Evolutionary conservation across 2,888 invertebrate species (phyloP), one percentile per base, ranked within the genome.

Genomic region (Romanomermis culicivorax): DNA sequence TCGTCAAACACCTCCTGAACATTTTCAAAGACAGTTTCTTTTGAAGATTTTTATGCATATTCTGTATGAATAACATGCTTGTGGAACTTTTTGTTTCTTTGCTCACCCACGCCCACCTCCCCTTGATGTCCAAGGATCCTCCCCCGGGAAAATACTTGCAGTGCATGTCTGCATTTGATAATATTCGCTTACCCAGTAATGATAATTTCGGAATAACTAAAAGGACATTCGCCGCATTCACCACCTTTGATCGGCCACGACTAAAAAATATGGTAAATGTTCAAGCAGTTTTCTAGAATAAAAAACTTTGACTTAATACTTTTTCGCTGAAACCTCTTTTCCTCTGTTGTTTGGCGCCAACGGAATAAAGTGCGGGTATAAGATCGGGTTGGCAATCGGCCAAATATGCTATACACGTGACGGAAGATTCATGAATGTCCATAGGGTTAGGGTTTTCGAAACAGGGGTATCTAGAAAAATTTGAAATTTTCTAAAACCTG

Each of bases 381-480:
- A 97, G 77, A 74, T 97, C 95, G 58, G 85, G 84, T 48, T 95
- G 93, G 72, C 93, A 95, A 76, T 97, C 93, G 55, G 91, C 89
- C 71, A 91, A 80, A 77, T 97, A 97, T 57, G 83, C 80, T 73
- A 91, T 87, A 74, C 85, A 86, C 56, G 95, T 95, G 67, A 97
- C 93, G 25, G 93, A 85, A 53, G 91, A 89, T 75, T 97, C 95
- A 76, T 97, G 95, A 63, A 97, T 79, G 75, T 97, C 95, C 91
- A 97, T 93, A 59, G 95, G 88, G 76, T 97, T 95, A 48, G 95
- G 97, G 76, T 93, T 93, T 75, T 95, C 93, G 76, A 93, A 87
- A 74, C 91, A 89, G 26, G 95, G 95, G 76, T 91, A 97, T 24
- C 75, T 75, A 64, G 11, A 64, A 60, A 36, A 52, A 53, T n/a